phyloP scores from a whole-genome alignment of 2,888 invertebrate species.

The Eretmocerus hayati region DNA sequence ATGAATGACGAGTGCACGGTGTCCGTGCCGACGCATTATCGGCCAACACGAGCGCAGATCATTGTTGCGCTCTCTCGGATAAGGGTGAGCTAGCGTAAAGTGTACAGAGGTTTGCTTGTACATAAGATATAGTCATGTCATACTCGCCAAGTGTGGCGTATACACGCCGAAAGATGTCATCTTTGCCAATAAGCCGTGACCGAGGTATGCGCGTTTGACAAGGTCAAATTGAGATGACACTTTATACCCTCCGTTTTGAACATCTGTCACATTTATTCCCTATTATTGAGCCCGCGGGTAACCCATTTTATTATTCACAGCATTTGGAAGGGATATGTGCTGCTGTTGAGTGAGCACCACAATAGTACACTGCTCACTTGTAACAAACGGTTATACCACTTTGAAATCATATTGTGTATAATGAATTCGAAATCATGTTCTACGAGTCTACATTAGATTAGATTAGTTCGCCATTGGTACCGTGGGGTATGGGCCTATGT shows the following conservation, averaged over 20 bases:
- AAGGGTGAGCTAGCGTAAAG: neutral
- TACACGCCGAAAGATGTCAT: constrained; percentile 34
- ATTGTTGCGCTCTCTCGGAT: constrained; percentile 3
- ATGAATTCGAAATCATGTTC: too few species aligned
- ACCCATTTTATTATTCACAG: constrained; percentile 19
- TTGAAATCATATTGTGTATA: too few species aligned
- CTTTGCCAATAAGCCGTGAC: constrained; percentile 28
- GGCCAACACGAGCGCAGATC: neutral
- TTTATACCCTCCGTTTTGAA: constrained; percentile 15
- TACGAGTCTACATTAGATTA: too few species aligned
- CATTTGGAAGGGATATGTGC: neutral
- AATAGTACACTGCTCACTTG: too few species aligned
- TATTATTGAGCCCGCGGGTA: constrained; percentile 25
- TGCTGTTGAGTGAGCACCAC: too few species aligned
- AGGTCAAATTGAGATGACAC: constrained; percentile 29
- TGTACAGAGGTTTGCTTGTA: too few species aligned
- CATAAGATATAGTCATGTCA: too few species aligned
- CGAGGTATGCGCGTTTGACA: constrained; percentile 23
- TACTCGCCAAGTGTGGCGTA: too few species aligned
- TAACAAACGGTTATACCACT: too few species aligned
- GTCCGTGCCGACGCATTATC: constrained; percentile 13
- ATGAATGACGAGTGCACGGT: neutral
- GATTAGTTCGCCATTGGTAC: too few species aligned
- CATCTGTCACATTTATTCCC: constrained; percentile 28
- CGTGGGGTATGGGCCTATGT: too few species aligned